Evolutionary conservation across 2,113 vertebrate genomes (phyloP), one percentile per base, ranked within the genome.

Genomic region (Cyanistes caeruleus): DNA sequence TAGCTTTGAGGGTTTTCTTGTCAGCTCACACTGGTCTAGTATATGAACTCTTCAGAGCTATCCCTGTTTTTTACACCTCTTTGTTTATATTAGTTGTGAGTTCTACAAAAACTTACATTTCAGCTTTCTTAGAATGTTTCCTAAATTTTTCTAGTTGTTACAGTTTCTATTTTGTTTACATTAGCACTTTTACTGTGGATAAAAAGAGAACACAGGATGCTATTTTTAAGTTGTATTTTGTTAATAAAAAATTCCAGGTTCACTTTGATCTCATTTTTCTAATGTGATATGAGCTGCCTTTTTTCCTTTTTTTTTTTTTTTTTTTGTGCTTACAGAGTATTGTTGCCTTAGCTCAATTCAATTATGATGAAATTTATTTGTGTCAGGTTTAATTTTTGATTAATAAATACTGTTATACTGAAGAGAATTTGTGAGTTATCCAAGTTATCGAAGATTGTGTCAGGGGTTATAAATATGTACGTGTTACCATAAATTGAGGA

Each of bases 231-330:
- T 93, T 49, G 37, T 43, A 56, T 94, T 98, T 96, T 90, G 67
- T 94, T 95, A 87, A 94, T 94, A 95, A 97, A 89, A 82, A 89
- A 85, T 35, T 70, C 53, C 27, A 59, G 75, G 43, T 95, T 97
- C 91, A 87, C 95, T 97, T 95, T 94, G 91, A 97, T 97, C 95
- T 96, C 15, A 80, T 82, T 95, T 97, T 97, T 77, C 84, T 94
- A 76, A 92, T 70, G 39, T 96, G 79, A 80, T 84, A 91, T 2
- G 6, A 95, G 69, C 35, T 78, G n/a, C 23, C 11, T 37, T 79
- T 48, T 79, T 48, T 62, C 28, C 56, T 35, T 43, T 55, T 13
- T 51, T 89, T 79, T 48, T 62, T 33, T 64, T 35, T 43, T 55
- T 13, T 51, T 89, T 37, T 70, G 10, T 74, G 48, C 64, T 95